Percentiles rank a stretch among this genome's conserved stretches.
Conservation (phyloP, 1,140 invertebrate genomes). For the Rhyacophila brunnea region DNA sequence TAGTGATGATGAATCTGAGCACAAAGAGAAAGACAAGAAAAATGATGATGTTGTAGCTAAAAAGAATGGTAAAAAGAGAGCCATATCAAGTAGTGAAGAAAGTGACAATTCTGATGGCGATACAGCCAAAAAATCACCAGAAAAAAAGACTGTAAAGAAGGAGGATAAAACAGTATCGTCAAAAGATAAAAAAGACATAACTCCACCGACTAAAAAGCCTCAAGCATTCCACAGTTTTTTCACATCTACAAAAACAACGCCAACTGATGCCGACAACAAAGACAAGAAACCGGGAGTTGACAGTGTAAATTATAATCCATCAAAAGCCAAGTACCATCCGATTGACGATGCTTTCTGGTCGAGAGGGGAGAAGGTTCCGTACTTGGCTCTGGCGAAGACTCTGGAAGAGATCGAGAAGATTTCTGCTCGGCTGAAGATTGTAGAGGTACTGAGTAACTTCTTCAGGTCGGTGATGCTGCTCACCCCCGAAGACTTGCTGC, state of each 20-base stretch:
- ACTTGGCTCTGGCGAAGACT: conserved; percentile 87
- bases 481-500: conserved; percentile 83
- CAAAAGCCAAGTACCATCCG: conserved; percentile 79
- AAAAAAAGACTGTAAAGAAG: conserved; percentile 16
- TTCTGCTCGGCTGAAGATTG: conserved; percentile 87
- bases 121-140: conserved; percentile 16
- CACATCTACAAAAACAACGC: conserved; percentile 5
- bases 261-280: neutral
- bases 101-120: too few species aligned
- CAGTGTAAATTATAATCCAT: conserved; percentile 72
- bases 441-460: conserved; percentile 93
- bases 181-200: conserved; percentile 1
- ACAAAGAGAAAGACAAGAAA: conserved; percentile 18
- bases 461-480: conserved; percentile 89
- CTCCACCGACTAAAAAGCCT: neutral
- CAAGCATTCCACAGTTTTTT: conserved; percentile 12
- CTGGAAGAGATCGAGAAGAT: conserved; percentile 89
- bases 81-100: too few species aligned
- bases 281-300: conserved; percentile 16
- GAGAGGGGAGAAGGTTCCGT: conserved; percentile 80
- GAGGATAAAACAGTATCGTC: conserved; percentile 10
- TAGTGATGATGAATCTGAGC: too few species aligned
- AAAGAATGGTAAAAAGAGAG: neutral
- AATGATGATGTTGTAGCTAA: neutral
- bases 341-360: conserved; percentile 89